Evolutionary conservation across 2,888 invertebrate species (phyloP).

Genomic region (Agonum fuliginosum): DNA sequence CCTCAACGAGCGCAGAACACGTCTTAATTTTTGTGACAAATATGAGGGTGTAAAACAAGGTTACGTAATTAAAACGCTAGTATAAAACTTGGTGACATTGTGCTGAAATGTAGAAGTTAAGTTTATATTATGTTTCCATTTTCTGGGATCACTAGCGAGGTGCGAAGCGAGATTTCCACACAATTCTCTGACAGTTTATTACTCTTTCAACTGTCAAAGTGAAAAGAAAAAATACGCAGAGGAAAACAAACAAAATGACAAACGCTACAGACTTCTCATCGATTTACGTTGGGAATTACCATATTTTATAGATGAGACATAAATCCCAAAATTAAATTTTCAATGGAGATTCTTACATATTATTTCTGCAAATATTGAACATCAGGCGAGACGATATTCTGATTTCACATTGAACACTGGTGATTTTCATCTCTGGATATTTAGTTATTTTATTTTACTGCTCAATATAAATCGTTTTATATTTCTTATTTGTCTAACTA

Average conservation of each 20-base stretch:
- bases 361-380: conserved; percentile 7
- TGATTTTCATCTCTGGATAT: neutral
- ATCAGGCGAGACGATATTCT: too few relatives aligned
- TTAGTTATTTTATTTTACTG: too few relatives aligned
- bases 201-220: conserved; percentile 41
- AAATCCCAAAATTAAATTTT: conserved; percentile 39
- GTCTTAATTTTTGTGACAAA: conserved; percentile 1
- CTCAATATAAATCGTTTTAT: neutral
- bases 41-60: neutral
- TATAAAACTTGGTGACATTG: conserved; percentile 1
- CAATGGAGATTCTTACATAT: neutral
- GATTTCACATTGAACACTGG: too few relatives aligned
- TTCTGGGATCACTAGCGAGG: neutral
- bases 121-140: conserved; percentile 25
- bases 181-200: conserved; percentile 36
- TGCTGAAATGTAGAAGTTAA: neutral
- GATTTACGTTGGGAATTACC: conserved; percentile 36
- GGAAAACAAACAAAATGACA: conserved; percentile 42
- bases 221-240: conserved; percentile 13
- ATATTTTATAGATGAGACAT: conserved; percentile 35
- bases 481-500: too few relatives aligned
- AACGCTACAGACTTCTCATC: conserved; percentile 32
- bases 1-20: neutral
- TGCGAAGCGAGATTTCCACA: neutral
- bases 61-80: conserved; percentile 2